These are phyloP conservation scores for Syngnathus floridae DNA, from an alignment of 2,113 vertebrate genomes.

Conservation along the genomic window DNA sequence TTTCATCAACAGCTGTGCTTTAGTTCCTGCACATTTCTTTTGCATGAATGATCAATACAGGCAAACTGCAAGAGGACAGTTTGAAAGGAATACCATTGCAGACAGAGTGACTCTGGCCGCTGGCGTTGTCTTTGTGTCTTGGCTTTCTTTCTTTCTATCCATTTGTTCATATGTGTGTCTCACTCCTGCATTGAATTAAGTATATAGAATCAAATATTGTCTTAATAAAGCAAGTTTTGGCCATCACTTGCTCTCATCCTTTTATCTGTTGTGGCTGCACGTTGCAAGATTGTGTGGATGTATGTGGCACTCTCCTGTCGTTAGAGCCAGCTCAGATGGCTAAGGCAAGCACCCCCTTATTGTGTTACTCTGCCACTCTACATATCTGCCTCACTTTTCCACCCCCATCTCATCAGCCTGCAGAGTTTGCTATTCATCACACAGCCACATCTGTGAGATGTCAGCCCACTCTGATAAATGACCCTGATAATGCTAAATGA, in stretches of 20 bases:
- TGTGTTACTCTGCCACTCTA: neutral
- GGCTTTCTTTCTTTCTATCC: conserved; percentile 8
- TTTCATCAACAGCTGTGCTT: conserved; percentile 62
- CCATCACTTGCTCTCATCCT: conserved; percentile 16
- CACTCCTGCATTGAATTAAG: conserved; percentile 11
- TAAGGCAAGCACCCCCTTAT: conserved; percentile 46
- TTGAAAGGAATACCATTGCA: conserved; percentile 53
- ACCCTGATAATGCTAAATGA: conserved; percentile 55
- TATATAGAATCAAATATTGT: conserved; percentile 18
- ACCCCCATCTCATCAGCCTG: conserved; percentile 29
- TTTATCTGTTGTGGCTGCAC: conserved; percentile 36
- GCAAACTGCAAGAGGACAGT: conserved; percentile 45
- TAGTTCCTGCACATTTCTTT: conserved; percentile 43
- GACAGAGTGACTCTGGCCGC: conserved; percentile 45
- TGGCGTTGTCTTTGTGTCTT: conserved; percentile 29
- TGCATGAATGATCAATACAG: conserved; percentile 56
- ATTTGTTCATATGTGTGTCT: conserved; percentile 3
- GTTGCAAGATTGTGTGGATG: conserved; percentile 58
- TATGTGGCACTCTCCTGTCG: conserved; percentile 56
- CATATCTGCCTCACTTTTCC: conserved; percentile 3
- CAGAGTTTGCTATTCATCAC: conserved; percentile 59
- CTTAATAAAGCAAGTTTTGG: conserved; percentile 31
- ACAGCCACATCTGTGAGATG: conserved; percentile 59
- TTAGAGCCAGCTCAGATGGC: conserved; percentile 54
- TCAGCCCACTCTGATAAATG: conserved; percentile 59